These are phyloP conservation scores for Tethya wilhelma DNA, from an alignment of 37 sponge, comb jelly and placozoan genomes.

Conservation along the genomic window DNA sequence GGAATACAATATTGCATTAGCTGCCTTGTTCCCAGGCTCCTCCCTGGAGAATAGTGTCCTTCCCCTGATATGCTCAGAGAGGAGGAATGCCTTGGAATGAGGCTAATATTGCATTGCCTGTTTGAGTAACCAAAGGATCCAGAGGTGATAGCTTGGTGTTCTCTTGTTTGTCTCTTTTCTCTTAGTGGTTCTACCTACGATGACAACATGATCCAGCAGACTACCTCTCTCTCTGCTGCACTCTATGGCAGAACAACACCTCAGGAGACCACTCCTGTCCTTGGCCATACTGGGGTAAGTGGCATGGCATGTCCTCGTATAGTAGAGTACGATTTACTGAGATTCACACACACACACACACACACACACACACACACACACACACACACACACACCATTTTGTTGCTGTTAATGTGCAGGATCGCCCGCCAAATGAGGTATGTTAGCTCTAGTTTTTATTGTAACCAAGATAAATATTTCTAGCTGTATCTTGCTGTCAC, in stretches of 20 bases:
- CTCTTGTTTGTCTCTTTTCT: neutral
- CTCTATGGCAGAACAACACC: slow-evolving; percentile 32
- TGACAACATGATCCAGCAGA: slow-evolving; percentile 45
- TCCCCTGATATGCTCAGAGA: no score
- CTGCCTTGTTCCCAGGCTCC: no score
- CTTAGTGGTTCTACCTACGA: slow-evolving; percentile 64
- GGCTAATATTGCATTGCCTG: neutral
- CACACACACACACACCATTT: slow-evolving; percentile 2
- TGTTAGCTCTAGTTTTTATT: no score
- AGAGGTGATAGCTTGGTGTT: neutral
- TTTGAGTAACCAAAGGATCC: neutral
- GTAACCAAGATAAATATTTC: no score
- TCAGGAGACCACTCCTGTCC: slow-evolving; percentile 10
- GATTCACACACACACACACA: no score
- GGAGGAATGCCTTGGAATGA: no score
- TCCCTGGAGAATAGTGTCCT: no score
- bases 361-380: no score
- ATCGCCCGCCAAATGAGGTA: no score
- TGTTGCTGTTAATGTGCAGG: no score
- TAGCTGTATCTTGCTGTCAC: no score
- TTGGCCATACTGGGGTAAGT: neutral
- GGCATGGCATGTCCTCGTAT: neutral
- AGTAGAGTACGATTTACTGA: no score
- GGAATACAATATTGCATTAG: neutral
- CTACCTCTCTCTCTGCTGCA: slow-evolving; percentile 45